Evolutionary conservation across 1,140 invertebrate genomes (phyloP).

Genomic region (Drosophila bipectinata): DNA sequence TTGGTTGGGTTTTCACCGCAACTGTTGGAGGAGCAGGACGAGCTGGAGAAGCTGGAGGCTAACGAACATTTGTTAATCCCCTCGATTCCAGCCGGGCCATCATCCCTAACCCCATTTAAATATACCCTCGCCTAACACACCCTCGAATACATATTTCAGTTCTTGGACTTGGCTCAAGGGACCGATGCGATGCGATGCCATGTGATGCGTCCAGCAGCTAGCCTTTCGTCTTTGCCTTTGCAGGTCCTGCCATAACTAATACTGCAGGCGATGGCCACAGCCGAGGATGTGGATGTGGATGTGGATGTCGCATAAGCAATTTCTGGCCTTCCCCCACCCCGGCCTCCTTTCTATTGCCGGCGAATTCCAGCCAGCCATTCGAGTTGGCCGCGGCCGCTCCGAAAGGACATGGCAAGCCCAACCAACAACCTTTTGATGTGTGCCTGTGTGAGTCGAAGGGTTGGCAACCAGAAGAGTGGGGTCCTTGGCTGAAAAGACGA

Average conservation of each 20-base stretch:
- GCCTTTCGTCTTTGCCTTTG: slow-evolving; percentile 55
- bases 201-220: slow-evolving; percentile 36
- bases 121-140: slow-evolving; percentile 22
- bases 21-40: slow-evolving; percentile 15
- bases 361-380: slow-evolving; percentile 31
- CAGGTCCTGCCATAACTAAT: slow-evolving; percentile 67
- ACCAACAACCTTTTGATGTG: slow-evolving; percentile 68
- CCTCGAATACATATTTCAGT: slow-evolving; percentile 39
- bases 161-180: slow-evolving; percentile 52
- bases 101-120: slow-evolving; percentile 14
- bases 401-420: slow-evolving; percentile 55
- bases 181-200: slow-evolving; percentile 17
- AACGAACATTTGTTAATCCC: slow-evolving; percentile 51
- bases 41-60: slow-evolving; percentile 10
- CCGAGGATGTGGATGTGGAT: slow-evolving; percentile 44
- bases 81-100: slow-evolving; percentile 8
- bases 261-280: slow-evolving; percentile 58
- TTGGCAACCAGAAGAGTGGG: slow-evolving; percentile 13
- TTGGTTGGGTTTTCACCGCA: slow-evolving; percentile 46
- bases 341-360: slow-evolving; percentile 5
- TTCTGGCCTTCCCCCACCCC: slow-evolving; percentile 48
- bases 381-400: slow-evolving; percentile 27
- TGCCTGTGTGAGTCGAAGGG: slow-evolving; percentile 30
- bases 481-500: slow-evolving; percentile 71
- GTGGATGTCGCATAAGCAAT: slow-evolving; percentile 82